These are phyloP conservation scores for Troides aeacus DNA, from an alignment of 2,888 invertebrate species.

Conservation along the genomic window DNA sequence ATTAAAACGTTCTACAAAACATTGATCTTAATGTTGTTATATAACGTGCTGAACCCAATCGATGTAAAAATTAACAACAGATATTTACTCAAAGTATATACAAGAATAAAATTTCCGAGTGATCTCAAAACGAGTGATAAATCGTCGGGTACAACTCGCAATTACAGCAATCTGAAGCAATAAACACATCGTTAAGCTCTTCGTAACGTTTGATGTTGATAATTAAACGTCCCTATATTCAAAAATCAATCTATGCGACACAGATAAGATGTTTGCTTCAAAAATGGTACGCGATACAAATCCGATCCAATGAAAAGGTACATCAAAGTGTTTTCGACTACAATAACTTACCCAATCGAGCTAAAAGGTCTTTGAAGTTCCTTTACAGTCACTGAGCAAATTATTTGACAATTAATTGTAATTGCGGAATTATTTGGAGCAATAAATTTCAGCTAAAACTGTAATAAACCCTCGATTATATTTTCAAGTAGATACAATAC, in stretches of 20 bases:
- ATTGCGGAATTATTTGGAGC: too few species aligned
- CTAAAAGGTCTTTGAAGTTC: background rate
- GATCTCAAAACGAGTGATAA: conserved; percentile 13
- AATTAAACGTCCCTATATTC: conserved; percentile 19
- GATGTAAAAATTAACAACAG: background rate
- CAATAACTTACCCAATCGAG: background rate
- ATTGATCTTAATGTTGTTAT: too few species aligned
- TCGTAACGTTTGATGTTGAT: conserved; percentile 14
- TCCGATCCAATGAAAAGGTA: background rate
- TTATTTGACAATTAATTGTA: background rate
- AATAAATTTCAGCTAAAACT: too few species aligned
- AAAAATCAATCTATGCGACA: conserved; percentile 15
- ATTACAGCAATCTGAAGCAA: conserved; percentile 17
- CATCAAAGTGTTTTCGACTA: conserved; percentile 1
- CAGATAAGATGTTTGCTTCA: conserved; percentile 4
- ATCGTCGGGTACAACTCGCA: conserved; percentile 9
- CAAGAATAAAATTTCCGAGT: background rate
- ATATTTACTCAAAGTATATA: background rate
- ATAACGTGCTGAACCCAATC: background rate
- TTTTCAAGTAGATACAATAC: too few species aligned
- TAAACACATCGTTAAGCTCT: conserved; percentile 17
- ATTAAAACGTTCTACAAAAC: too few species aligned
- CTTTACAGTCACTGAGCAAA: background rate
- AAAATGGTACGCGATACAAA: background rate
- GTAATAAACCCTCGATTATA: too few species aligned